Evolutionary conservation across 2,888 invertebrate species (phyloP).

Genomic region (Argyresthia goedartella): DNA sequence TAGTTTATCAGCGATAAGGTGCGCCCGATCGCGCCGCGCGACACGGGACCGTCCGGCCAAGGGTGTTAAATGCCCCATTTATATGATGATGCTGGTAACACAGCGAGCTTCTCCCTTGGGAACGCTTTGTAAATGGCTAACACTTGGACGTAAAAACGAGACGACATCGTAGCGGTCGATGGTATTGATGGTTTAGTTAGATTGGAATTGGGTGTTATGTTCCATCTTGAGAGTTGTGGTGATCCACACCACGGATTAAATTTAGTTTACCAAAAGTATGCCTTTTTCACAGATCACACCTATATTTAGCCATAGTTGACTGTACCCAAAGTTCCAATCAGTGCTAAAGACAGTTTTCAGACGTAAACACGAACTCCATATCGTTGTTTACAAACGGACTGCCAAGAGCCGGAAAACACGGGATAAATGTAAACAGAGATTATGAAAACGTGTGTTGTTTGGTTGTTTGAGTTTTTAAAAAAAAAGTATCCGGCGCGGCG

Average conservation of each 20-base stretch:
- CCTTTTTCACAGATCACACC: no score
- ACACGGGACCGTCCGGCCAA: slow-evolving; percentile 16
- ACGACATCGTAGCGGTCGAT: slow-evolving; percentile 10
- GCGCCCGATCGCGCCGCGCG: slow-evolving; percentile 37
- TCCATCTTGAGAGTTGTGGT: no score
- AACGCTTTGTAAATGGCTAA: slow-evolving; percentile 27
- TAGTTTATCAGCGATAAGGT: slow-evolving; percentile 66
- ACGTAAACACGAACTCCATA: no score
- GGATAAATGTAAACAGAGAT: slow-evolving; percentile 28
- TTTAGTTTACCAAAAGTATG: no score
- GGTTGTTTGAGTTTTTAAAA: slow-evolving; percentile 50
- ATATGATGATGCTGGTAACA: slow-evolving; percentile 46
- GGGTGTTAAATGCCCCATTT: slow-evolving; percentile 63
- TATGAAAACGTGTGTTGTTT: slow-evolving; percentile 48
- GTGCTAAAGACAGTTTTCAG: no score
- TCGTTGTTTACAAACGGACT: no score
- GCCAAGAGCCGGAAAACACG: slow-evolving; percentile 17
- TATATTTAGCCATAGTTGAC: no score
- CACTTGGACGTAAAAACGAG: slow-evolving; percentile 15
- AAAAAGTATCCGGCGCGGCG: slow-evolving; percentile 45
- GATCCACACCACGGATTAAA: no score
- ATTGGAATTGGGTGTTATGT: not conserved
- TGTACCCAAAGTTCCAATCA: no score
- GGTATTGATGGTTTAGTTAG: slow-evolving; percentile 4
- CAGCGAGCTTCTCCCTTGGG: slow-evolving; percentile 19